These are phyloP conservation scores for Rhinopithecus roxellana DNA, from an alignment of 2,113 vertebrate species.

Conservation along the genomic window DNA sequence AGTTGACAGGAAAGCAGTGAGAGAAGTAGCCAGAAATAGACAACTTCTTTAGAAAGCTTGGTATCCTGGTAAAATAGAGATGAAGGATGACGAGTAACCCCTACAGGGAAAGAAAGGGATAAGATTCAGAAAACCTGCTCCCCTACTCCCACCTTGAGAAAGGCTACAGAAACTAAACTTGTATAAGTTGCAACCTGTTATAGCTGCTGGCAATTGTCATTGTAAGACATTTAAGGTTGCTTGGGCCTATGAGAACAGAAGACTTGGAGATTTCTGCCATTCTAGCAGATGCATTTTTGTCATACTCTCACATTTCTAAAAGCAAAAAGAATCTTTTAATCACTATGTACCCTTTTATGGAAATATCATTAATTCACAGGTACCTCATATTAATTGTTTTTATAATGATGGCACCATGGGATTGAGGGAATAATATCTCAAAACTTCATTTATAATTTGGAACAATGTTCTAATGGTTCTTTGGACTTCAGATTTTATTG, in stretches of 20 bases:
- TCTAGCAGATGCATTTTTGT: neutral
- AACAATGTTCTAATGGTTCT: neutral
- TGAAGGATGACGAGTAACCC: neutral
- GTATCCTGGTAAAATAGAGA: neutral
- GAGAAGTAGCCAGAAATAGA: neutral
- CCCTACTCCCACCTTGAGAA: fast-evolving
- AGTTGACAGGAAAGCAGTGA: neutral
- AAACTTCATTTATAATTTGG: neutral
- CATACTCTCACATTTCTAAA: neutral
- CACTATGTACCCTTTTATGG: neutral
- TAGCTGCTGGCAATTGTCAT: neutral
- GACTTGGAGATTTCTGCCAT: neutral
- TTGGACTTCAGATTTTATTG: neutral
- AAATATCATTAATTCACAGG: neutral
- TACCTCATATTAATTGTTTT: neutral
- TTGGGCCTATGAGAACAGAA: neutral
- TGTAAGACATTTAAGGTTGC: neutral
- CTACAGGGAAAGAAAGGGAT: neutral
- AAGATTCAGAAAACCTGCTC: neutral
- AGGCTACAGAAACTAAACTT: neutral
- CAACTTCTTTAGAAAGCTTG: neutral
- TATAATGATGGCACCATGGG: neutral
- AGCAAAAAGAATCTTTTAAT: neutral
- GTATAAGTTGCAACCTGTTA: neutral
- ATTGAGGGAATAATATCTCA: neutral